Evolutionary conservation across 2,113 vertebrate genomes (phyloP), one percentile per base, ranked within the genome.

Genomic region (Prionailurus bengalensis): DNA sequence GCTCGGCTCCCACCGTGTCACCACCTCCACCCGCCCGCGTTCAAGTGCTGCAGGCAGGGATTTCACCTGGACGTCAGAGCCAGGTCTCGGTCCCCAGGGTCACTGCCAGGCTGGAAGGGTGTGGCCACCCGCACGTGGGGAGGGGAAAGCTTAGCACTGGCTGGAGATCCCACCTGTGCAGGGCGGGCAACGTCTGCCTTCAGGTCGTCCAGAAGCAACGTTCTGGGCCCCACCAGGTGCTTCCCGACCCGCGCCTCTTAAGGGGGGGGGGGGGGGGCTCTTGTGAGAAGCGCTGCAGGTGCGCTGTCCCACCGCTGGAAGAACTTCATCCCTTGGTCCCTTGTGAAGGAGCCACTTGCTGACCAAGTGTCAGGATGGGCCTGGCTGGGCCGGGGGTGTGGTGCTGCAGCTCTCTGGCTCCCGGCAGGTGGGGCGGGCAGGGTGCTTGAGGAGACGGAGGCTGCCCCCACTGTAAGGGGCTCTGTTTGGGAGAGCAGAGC

Each of bases 401-500:
- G 55, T 21, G 55, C 36, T 45, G 51, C 36, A 3, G 39, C 70
- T 10, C 11, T 66, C 65, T 9, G 11, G 48, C 61, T 45, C 33
- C 16, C 33, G 14, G 74, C 45, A 1, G 33, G 23, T 4, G 3
- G 19, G 4, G 51, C 1, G 13, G 36, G 39, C 53, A 1, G 42
- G 29, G 29, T 6, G 58, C 39, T 8, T 14, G 51, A 12, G 51
- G 19, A 42, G 3, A 53, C 84, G 10, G 27, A 68, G 16, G 25
- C 31, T 76, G 71, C 4, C 39, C 36, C 19, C 33, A 42, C 16
- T 25, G 15, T 2, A 9, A 7, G 14, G 2, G 55, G n/a, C 31
- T 63, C 25, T 31, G 3, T 3, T 13, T 33, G 51, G 7, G 0
- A 4, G 7, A 36, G 29, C 9, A 4, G 6, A 36, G 27, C 8